These are phyloP conservation scores for Catamblyrhynchus diadema DNA, from an alignment of 2,797 vertebrate genomes.

Conservation along the genomic window DNA sequence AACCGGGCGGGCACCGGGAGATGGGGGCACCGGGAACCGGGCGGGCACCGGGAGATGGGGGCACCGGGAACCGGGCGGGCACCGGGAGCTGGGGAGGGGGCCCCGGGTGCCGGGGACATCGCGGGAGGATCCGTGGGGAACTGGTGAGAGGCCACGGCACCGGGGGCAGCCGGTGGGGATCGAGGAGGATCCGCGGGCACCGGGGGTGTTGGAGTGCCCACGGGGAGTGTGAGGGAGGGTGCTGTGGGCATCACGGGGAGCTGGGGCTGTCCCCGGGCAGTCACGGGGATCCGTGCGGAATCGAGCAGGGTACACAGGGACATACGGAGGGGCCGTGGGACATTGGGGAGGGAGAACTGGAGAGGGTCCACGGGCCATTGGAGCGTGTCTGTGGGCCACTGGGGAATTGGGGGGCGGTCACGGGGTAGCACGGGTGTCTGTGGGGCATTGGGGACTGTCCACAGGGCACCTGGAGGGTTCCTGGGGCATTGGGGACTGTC, in stretches of 20 bases:
- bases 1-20: not conserved
- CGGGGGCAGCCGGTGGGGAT: no score
- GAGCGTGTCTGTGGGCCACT: no score
- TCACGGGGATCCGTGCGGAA: no score
- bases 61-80: not conserved
- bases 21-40: not conserved
- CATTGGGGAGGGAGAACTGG: no score
- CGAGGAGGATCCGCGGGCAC: not conserved
- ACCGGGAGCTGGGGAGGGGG: not conserved
- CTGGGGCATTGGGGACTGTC: no score
- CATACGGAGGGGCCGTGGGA: not conserved
- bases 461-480: not conserved
- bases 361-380: rapidly evolving
- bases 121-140: no score
- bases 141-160: not conserved
- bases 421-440: no score
- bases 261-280: no score
- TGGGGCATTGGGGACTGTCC: no score
- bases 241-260: not conserved
- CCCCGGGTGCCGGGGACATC: no score
- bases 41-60: not conserved
- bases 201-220: not conserved
- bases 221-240: no score
- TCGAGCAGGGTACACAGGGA: not conserved
- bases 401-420: no score